Evolutionary conservation across 2,113 vertebrate species (phyloP), one percentile per base, ranked within the genome.

Genomic region (Mastomys coucha): DNA sequence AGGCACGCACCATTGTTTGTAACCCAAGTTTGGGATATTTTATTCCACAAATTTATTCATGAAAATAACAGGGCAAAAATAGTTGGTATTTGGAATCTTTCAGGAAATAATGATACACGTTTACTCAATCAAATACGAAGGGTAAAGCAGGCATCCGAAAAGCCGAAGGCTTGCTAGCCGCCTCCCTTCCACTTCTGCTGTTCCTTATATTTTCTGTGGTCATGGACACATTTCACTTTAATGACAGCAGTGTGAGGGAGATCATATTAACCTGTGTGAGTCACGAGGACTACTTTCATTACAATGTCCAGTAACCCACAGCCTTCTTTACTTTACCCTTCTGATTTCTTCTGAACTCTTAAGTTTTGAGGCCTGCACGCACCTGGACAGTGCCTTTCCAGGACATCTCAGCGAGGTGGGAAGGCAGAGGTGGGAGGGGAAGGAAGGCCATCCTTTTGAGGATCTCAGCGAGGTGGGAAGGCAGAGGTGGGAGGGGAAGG

Each of bases 271-370:
- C 26, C 56, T 7, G 31, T 69, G 13, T 42, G 19, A 67, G n/a
- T 72, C 90, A 80, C 49, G 63, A 42, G n/a, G 65, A 84, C 36
- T 65, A 67, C 75, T 95, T 87, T 69, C 53, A 65, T 80, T 92
- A 58, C 65, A 94, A 75, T 69, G 14, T 42, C 77, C 56, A 28
- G 24, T 67, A 80, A 80, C 24, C 17, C 63, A 93, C 19, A 73
- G 76, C 19, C 69, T 87, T 84, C 19, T 85, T 89, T 51, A 80
- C 19, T 85, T 89, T 51, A 80, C 53, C 88, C 42, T 92, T 87
- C 7, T 56, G 75, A 88, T 76, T 70, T 90, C 56, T 92, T 95
- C 75, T 20, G 22, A 49, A 88, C 10, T 76, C 31, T 14, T 49
- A 89, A 36, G n/a, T 87, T 78, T 8, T n/a, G 16, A 17, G 4